Evolutionary conservation across 2,113 vertebrate species (phyloP).

Genomic region (Felis catus): DNA sequence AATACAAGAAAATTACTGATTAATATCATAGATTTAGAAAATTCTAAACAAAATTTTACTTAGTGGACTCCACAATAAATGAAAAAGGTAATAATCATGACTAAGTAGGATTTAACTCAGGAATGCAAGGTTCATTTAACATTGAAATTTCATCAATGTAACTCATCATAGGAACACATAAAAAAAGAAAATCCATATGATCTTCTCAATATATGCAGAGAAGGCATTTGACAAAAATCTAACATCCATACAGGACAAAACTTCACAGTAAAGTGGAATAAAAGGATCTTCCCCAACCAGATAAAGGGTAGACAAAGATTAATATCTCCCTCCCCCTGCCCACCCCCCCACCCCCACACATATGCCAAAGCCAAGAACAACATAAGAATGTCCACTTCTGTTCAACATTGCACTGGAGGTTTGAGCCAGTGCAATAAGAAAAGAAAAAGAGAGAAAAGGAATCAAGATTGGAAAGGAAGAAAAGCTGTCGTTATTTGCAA

Average conservation of each 20-base stretch:
- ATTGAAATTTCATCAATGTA: constrained; percentile 36
- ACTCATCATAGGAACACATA: not conserved
- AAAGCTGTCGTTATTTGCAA: not conserved
- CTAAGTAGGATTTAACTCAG: not conserved
- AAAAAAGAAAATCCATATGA: not conserved
- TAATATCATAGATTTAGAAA: not conserved
- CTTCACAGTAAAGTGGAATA: not conserved
- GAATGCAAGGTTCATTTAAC: constrained; percentile 24
- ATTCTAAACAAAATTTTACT: constrained; percentile 13
- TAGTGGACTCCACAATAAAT: not conserved
- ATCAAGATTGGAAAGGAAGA: not conserved
- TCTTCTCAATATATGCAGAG: not conserved
- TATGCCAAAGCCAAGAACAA: not conserved
- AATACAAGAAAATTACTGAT: not conserved
- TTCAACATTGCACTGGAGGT: not conserved
- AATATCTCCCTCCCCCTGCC: not conserved
- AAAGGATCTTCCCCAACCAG: not conserved
- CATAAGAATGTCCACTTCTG: not conserved
- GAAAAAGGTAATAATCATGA: not conserved
- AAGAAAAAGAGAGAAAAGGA: not conserved
- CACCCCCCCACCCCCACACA: accelerated
- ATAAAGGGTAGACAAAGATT: not conserved
- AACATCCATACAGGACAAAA: not conserved
- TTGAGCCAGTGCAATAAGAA: not conserved
- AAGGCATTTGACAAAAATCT: constrained; percentile 12